phyloP scores from a whole-genome alignment of 2,888 invertebrate species.

The Busseola fusca region DNA sequence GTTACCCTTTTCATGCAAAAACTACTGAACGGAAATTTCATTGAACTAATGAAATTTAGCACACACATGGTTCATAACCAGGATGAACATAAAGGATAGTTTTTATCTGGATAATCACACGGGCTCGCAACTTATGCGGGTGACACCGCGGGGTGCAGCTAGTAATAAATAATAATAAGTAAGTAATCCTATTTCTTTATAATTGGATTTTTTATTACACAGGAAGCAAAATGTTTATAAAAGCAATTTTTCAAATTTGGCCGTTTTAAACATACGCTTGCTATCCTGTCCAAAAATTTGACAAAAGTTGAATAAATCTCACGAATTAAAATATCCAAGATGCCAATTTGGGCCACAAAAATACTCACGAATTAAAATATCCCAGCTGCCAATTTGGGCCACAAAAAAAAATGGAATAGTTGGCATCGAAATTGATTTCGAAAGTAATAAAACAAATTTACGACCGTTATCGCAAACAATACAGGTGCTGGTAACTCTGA shows the following conservation, averaged over 20 bases:
- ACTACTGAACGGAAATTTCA: no score
- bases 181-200: not conserved
- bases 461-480: constrained; percentile 66
- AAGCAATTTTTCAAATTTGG: not conserved
- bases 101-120: no score
- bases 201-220: not conserved
- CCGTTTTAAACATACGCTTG: no score
- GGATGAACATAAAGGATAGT: no score
- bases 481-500: constrained; percentile 61
- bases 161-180: no score
- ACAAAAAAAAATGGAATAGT: constrained; percentile 51
- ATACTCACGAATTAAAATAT: constrained; percentile 26
- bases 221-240: not conserved
- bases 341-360: constrained; percentile 42
- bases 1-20: no score
- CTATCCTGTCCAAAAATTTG: not conserved
- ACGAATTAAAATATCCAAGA: constrained; percentile 32
- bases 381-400: constrained; percentile 39
- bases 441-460: constrained; percentile 73
- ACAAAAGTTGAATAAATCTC: not conserved
- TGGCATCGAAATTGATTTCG: constrained; percentile 63
- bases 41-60: no score
- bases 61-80: no score
- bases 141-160: no score
- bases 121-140: no score